Base-by-base conservation (phyloP, 2,888 invertebrate genomes). In the Eupithecia subfuscata region DNA sequence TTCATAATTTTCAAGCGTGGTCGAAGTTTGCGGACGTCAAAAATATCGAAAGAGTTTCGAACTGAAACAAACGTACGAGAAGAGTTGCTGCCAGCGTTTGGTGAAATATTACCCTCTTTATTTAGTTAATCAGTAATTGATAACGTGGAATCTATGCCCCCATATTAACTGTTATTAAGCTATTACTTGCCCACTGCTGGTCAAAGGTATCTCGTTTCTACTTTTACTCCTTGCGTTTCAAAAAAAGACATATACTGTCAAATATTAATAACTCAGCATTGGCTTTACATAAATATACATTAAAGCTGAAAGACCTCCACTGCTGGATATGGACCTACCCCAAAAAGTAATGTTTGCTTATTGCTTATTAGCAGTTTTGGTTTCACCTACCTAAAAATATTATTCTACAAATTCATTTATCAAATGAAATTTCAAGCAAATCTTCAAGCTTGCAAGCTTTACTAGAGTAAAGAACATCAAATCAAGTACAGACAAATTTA, bases 1-100 rank as follows among this genome's bases (percentile, higher is more conserved):
- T 89, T 90, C 87, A 90, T 91, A 90, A 87, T 90, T 90, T 90
- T 86, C 82, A 84, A 77, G 74, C 60, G 78, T 75, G 77, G 78
- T 80, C 72, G 79, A 85, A 82, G 85, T 84, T 84, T 75, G 79
- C 78, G 84, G 84, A 84, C 84, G 78, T 70, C 78, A 80, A 82
- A 84, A 84, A 85, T 83, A 75, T 76, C 40, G 30, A 73, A 76
- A 69, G 69, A 70, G 75, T 77, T 78, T 73, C n/a, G 45, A 77
- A 70, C 52, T 71, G 65, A 64, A 69, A 75, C 48, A 78, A 64
- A 40, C 43, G 64, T 30, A 34, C 8, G 64, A 16, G 22, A 30
- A 16, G 30, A 64, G 30, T 64, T 64, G 34, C 18, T 34, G 30
- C 64, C 64, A 34, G 64, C 64, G 18, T 64, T 18, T 9, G 64